A percentile compares a stretch with the other conserved stretches of the same genome.
phyloP scores from a whole-genome alignment of 2,797 vertebrate genomes.

The Hafferia zeledoni region DNA sequence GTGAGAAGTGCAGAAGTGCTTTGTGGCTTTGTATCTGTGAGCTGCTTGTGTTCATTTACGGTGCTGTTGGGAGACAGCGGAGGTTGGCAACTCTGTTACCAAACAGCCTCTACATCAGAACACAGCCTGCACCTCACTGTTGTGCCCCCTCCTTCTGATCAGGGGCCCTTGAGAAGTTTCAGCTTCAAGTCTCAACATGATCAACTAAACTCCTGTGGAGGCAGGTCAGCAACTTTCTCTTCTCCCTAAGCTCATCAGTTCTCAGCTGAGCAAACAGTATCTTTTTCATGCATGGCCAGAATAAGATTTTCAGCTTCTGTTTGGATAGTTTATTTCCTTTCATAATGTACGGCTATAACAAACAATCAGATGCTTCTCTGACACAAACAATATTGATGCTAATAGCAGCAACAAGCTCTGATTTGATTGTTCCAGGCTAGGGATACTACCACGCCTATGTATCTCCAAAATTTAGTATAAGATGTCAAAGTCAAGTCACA shows the following conservation, averaged over 20 bases:
- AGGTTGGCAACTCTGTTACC: background rate
- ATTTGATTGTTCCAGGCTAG: background rate
- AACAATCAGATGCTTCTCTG: background rate
- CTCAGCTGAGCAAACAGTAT: background rate
- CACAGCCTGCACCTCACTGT: background rate
- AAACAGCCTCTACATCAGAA: background rate
- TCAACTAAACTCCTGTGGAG: background rate
- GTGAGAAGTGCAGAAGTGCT: background rate
- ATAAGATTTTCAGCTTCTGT: background rate
- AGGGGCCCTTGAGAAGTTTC: background rate
- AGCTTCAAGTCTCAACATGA: background rate
- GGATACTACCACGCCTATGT: background rate
- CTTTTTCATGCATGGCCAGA: background rate
- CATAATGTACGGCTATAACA: background rate
- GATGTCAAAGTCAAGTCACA: background rate
- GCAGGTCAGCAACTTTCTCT: background rate
- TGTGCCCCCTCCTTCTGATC: background rate
- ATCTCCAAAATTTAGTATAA: background rate
- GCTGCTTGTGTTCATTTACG: background rate
- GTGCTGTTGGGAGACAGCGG: background rate
- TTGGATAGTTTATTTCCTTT: background rate
- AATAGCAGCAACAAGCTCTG: background rate
- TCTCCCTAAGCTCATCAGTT: background rate
- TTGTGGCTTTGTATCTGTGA: background rate
- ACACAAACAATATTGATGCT: background rate